Base-by-base conservation (phyloP, 2,113 vertebrate genomes). In the Carlito syrichta region DNA sequence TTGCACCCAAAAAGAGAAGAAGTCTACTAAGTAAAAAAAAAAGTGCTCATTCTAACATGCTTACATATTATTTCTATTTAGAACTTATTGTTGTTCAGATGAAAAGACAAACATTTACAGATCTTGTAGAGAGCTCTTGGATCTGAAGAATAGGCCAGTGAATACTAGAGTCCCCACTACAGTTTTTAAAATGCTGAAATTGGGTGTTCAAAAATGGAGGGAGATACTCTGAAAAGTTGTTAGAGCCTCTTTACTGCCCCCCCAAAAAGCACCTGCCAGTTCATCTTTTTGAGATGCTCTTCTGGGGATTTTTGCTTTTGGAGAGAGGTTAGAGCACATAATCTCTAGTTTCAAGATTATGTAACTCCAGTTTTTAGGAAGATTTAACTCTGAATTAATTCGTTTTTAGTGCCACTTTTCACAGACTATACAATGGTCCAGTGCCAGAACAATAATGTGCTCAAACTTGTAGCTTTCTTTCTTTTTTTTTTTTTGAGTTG, bases 381-480 rank as follows among this genome's bases (percentile, higher is more conserved):
- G 84, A 86, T 45, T 77, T 88, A 82, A 77, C 43, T 58, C 45
- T 74, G 78, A 96, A 60, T 56, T 91, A 56, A 89, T 88, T 88
- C 86, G 54, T 54, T 82, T 45, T 85, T 45, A 84, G 84, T 32
- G 84, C 66, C 56, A 16, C 14, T 92, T 89, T 86, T 92, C 82
- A 86, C 30, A 50, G 50, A 78, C 58, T 45, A 22, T 30, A 52
- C 60, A 22, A 82, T 74, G 83, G 89, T 62, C 38, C 4, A 5
- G 63, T 50, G 90, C 91, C 91, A 93, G 38, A 85, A 66, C 32
- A 20, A 73, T 32, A 91, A 96, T 66, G 17, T 78, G 73, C 73
- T 96, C 54, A 62, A 85, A 88, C 52, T 91, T 83, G 60, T 45
- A 91, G 69, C 81, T 95, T 89, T 89, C 77, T 91, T n/a, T n/a